Evolutionary conservation across 2,888 invertebrate species (phyloP).

Genomic region (Cantharis nigra): DNA sequence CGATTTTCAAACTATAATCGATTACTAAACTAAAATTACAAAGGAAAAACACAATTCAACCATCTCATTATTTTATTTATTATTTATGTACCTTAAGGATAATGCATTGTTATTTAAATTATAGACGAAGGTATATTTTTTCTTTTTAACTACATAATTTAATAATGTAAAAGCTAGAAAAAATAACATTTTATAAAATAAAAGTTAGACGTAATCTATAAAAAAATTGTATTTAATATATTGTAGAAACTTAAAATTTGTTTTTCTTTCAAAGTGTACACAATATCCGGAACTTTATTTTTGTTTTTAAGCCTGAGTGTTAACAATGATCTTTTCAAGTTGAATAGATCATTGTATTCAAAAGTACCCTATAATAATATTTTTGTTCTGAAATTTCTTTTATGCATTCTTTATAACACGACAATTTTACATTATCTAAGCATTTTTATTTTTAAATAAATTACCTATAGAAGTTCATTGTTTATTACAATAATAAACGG

Average conservation of each 20-base stretch:
- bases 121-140: neutral
- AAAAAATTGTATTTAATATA: neutral
- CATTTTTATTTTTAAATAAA: neutral
- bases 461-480: neutral
- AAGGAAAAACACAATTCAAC: too few species aligned
- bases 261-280: neutral
- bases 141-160: neutral
- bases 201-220: neutral
- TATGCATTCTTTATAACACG: neutral
- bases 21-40: neutral
- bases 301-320: neutral
- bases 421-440: neutral
- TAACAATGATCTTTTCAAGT: neutral
- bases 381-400: neutral
- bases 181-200: neutral
- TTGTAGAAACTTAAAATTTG: neutral
- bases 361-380: neutral
- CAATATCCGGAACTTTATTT: neutral
- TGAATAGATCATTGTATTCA: neutral
- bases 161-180: neutral
- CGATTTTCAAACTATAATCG: neutral
- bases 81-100: too few species aligned
- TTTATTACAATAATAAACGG: neutral
- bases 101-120: neutral
- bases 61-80: neutral